Conservation (phyloP, 2,888 invertebrate species). For the Pyralis farinalis region DNA sequence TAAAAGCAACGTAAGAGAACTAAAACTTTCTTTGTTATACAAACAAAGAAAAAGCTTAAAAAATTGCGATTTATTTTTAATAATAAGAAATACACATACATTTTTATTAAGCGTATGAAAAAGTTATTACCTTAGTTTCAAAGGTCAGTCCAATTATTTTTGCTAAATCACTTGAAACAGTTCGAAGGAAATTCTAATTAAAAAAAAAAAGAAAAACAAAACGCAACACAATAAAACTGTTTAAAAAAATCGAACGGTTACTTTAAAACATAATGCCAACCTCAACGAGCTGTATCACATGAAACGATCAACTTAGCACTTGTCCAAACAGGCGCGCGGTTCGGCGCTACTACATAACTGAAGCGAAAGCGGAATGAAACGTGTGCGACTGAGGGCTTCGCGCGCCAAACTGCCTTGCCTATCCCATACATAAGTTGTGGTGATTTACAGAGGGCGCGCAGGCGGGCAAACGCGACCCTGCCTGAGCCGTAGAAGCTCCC, state of each 20-base stretch:
- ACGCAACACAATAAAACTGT: constrained; percentile 58
- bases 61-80: not conserved
- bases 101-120: too few species aligned
- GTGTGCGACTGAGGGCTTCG: constrained; percentile 50
- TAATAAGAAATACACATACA: not conserved
- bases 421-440: constrained; percentile 58
- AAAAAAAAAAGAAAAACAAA: constrained; percentile 32
- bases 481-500: constrained; percentile 42
- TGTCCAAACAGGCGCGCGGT: constrained; percentile 64
- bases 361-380: constrained; percentile 35
- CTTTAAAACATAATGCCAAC: constrained; percentile 73
- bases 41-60: not conserved
- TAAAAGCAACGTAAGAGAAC: constrained; percentile 17
- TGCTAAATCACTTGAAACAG: not conserved
- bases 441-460: constrained; percentile 61
- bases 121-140: not conserved
- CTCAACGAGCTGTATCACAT: constrained; percentile 71
- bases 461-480: constrained; percentile 50
- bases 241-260: constrained; percentile 67
- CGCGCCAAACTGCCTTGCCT: constrained; percentile 70
- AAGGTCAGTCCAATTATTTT: not conserved
- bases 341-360: constrained; percentile 55
- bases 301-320: constrained; percentile 79
- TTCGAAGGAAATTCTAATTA: not conserved
- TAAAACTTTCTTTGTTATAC: constrained; percentile 2